Percentiles rank a stretch among this genome's conserved stretches.
Evolutionary conservation across 2,113 vertebrate genomes (phyloP).

Genomic region (Telmatochromis sp.): DNA sequence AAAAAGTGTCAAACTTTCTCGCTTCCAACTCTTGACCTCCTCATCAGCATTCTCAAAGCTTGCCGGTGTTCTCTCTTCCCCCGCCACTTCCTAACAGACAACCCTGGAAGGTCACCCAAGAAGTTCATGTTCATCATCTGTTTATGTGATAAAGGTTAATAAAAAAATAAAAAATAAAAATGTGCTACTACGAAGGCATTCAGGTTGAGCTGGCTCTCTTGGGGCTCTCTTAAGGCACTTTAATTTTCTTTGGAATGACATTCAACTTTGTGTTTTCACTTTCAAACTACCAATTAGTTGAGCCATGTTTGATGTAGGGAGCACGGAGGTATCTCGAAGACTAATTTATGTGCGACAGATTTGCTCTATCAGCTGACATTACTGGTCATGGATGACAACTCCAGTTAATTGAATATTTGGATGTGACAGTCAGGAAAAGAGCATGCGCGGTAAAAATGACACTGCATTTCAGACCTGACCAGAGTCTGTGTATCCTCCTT

Average conservation of each 20-base stretch:
- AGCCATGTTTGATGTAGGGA: background rate
- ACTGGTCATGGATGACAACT: background rate
- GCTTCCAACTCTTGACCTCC: conserved; percentile 17
- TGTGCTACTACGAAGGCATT: background rate
- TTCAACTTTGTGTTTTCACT: conserved; percentile 2
- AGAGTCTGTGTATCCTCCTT: background rate
- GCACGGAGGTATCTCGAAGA: background rate
- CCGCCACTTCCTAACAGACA: background rate
- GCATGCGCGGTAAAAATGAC: background rate
- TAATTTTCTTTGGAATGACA: conserved; percentile 4
- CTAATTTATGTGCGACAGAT: conserved; percentile 28
- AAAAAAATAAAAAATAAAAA: background rate
- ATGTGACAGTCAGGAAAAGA: background rate
- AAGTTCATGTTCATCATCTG: conserved; percentile 46
- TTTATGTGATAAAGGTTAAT: conserved; percentile 57
- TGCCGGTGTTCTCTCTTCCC: background rate
- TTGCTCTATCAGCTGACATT: conserved; percentile 5
- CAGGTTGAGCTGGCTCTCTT: background rate
- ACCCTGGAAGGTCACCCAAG: conserved; percentile 33
- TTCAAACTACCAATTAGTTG: conserved; percentile 34
- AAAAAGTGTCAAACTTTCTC: background rate
- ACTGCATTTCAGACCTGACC: background rate
- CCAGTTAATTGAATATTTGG: conserved; percentile 19
- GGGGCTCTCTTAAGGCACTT: background rate
- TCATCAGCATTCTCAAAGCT: background rate